Conservation (phyloP, 2,113 vertebrate species). For the Holacanthus passer region DNA sequence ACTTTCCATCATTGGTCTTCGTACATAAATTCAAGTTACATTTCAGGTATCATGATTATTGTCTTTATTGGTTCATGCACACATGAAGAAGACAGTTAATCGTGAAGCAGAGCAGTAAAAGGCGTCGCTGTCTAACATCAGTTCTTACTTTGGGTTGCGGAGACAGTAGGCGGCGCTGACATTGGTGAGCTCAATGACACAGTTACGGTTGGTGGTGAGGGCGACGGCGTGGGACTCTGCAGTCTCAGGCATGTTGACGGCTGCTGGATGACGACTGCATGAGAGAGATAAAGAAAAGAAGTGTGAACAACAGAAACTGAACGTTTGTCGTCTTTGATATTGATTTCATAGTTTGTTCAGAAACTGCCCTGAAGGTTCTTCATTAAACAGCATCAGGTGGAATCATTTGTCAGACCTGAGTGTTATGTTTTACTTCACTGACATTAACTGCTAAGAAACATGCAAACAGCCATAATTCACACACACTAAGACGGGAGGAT, state of each 20-base stretch:
- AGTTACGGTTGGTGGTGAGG: constrained; percentile 79
- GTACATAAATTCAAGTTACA: neutral
- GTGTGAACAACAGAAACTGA: neutral
- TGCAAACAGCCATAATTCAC: neutral
- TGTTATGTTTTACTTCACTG: neutral
- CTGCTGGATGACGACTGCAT: neutral
- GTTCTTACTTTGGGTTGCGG: constrained; percentile 74
- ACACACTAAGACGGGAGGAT: neutral
- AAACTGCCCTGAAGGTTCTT: neutral
- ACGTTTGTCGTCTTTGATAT: neutral
- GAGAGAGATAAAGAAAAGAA: neutral
- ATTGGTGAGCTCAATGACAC: constrained; percentile 75
- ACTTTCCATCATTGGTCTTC: no score
- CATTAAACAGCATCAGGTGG: neutral
- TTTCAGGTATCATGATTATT: neutral
- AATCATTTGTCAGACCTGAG: no score
- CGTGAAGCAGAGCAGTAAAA: no score
- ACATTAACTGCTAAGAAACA: neutral
- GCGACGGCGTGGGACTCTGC: constrained; percentile 68
- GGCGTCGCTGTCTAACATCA: neutral
- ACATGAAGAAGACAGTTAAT: no score
- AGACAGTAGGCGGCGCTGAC: constrained; percentile 58
- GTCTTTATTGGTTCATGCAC: neutral
- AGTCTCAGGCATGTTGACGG: constrained; percentile 63
- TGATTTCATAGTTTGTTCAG: neutral